Conservation (phyloP, 2,797 vertebrate genomes). For the Rallus crepitans region DNA sequence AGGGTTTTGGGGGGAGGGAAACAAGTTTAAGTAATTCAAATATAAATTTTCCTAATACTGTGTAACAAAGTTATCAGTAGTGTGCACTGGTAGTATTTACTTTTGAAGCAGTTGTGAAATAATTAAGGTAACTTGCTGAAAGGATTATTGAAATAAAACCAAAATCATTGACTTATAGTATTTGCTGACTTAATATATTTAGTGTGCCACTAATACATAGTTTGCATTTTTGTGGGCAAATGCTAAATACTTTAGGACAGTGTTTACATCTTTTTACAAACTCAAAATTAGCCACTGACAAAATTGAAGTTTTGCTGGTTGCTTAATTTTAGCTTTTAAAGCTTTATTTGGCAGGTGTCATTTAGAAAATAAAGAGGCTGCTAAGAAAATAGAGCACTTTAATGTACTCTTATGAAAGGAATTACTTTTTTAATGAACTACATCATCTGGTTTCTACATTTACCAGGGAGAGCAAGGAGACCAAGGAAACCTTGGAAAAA, state of each 20-base stretch:
- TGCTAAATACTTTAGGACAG: neutral
- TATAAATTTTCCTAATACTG: neutral
- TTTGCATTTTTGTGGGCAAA: neutral
- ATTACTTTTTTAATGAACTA: conserved; percentile 5
- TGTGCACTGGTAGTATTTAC: neutral
- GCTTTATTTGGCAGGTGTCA: neutral
- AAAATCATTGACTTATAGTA: neutral
- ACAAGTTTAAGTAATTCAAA: neutral
- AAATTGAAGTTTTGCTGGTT: neutral
- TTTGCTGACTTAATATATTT: neutral
- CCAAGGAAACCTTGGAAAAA: conserved; percentile 89
- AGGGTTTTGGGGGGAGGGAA: neutral
- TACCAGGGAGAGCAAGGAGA: conserved; percentile 94
- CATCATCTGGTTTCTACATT: conserved; percentile 51
- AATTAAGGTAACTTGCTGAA: neutral
- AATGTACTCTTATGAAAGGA: neutral
- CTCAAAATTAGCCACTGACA: neutral
- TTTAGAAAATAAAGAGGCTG: neutral
- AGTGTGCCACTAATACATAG: neutral
- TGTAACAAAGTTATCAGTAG: neutral
- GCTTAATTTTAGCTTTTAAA: conserved; percentile 5
- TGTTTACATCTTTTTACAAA: neutral
- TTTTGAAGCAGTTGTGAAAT: neutral
- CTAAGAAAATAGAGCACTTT: neutral
- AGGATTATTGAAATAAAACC: neutral